phyloP scores from a whole-genome alignment of 2,113 vertebrate genomes.

The Pachyramphus minor region DNA sequence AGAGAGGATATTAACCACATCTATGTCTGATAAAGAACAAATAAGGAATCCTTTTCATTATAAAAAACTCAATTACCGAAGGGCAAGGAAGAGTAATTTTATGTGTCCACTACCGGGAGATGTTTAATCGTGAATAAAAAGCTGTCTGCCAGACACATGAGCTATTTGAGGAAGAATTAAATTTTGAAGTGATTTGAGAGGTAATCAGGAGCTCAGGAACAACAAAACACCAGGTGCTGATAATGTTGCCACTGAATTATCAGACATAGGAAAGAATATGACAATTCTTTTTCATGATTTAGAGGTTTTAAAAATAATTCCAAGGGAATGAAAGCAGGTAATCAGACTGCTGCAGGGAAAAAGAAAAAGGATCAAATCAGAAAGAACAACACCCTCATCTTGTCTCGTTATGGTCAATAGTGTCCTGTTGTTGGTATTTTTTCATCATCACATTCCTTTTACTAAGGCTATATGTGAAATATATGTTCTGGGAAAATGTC shows the following conservation, averaged over 20 bases:
- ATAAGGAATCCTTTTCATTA: slow-evolving; percentile 5
- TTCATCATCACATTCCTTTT: background rate
- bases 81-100: background rate
- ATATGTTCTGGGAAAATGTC: background rate
- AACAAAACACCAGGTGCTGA: background rate
- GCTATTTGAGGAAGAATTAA: slow-evolving; percentile 6
- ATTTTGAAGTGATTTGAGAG: background rate
- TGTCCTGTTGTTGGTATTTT: background rate
- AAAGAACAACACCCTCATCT: background rate
- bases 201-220: background rate
- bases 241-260: background rate
- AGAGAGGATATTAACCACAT: background rate
- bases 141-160: background rate
- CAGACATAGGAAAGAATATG: background rate
- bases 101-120: background rate
- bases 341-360: background rate
- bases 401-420: background rate
- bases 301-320: background rate
- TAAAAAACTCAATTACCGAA: background rate
- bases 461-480: background rate
- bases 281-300: background rate
- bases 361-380: background rate
- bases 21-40: background rate
- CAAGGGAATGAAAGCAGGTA: background rate
- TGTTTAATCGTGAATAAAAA: slow-evolving; percentile 1